Evolutionary conservation across 2,888 invertebrate species (phyloP).

Genomic region (Xestia sexstrigata): DNA sequence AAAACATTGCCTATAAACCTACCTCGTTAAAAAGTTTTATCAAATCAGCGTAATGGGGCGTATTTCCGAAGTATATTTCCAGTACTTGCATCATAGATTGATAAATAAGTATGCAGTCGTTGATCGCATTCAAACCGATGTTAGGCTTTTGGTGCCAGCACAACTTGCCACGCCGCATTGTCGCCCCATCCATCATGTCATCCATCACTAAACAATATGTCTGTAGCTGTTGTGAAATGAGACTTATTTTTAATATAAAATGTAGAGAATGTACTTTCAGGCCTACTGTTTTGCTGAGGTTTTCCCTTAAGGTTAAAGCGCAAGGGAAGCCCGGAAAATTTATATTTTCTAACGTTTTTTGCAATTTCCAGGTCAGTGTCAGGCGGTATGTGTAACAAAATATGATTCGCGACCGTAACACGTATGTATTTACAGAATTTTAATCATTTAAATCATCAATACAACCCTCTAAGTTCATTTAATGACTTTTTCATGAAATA

Average conservation of each 20-base stretch:
- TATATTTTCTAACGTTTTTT: no score
- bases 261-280: no score
- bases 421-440: no score
- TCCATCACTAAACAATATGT: slow-evolving; percentile 8
- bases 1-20: neutral
- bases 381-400: no score
- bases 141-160: slow-evolving; percentile 32
- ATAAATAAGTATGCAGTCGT: slow-evolving; percentile 27
- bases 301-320: no score
- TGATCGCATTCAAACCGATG: slow-evolving; percentile 34
- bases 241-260: no score
- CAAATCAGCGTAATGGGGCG: slow-evolving; percentile 17
- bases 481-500: no score
- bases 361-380: neutral
- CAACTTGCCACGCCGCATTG: slow-evolving; percentile 30
- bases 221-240: slow-evolving; percentile 19
- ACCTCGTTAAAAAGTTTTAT: slow-evolving; percentile 27
- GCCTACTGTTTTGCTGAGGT: no score
- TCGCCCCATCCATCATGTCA: slow-evolving; percentile 37
- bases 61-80: slow-evolving; percentile 17
- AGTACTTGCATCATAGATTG: slow-evolving; percentile 27
- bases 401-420: no score
- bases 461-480: no score
- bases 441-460: no score
- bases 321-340: no score